A percentile compares a stretch with the other conserved stretches of the same genome.
Evolutionary conservation across 2,888 invertebrate genomes (phyloP).

Genomic region (Cantharis rustica): DNA sequence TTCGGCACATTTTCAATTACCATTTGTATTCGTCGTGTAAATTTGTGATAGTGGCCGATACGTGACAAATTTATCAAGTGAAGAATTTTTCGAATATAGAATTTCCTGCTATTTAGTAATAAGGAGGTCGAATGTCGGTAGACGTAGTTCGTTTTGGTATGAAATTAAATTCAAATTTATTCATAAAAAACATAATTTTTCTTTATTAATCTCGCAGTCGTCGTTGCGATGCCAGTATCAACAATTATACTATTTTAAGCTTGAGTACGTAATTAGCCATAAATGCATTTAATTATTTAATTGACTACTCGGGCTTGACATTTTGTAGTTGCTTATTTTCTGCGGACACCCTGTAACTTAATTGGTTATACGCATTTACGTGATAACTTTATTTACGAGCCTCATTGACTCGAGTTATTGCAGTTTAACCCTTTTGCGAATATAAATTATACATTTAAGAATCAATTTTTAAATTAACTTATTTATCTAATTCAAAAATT

Average conservation of each 20-base stretch:
- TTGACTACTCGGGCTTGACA: neutral
- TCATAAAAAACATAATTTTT: neutral
- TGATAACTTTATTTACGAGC: neutral
- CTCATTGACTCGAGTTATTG: neutral
- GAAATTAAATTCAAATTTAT: neutral
- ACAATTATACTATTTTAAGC: neutral
- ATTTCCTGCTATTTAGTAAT: neutral
- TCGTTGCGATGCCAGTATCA: neutral
- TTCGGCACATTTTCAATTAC: neutral
- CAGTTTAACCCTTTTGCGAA: neutral
- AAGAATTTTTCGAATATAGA: neutral
- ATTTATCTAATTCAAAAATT: neutral
- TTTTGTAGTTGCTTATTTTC: neutral
- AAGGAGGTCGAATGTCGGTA: neutral
- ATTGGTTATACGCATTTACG: neutral
- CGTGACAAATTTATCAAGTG: neutral
- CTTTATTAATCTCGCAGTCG: neutral
- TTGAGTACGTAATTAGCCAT: neutral
- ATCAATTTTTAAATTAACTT: neutral
- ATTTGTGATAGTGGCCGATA: neutral
- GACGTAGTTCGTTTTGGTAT: neutral
- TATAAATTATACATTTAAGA: neutral
- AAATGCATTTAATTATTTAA: neutral
- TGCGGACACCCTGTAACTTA: neutral
- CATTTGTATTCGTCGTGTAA: constrained; percentile 1